Conservation (phyloP, 1,140 invertebrate genomes). For the Zaprionus gabonicus region DNA sequence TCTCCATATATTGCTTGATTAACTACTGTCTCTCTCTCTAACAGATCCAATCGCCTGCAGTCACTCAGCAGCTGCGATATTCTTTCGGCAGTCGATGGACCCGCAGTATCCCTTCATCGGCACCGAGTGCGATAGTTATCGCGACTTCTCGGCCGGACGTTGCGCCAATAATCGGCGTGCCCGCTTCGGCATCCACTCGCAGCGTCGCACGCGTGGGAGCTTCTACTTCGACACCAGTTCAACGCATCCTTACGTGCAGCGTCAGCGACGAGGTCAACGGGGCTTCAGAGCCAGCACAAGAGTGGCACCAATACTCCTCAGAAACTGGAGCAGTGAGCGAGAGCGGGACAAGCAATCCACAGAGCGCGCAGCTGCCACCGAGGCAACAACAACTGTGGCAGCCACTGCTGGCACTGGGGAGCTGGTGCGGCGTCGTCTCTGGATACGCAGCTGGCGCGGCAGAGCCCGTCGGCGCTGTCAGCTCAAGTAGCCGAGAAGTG, state of each 20-base stretch:
- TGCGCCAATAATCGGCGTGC: slow-evolving; percentile 64
- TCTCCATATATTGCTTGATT: not conserved
- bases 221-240: slow-evolving; percentile 72
- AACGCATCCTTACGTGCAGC: slow-evolving; percentile 66
- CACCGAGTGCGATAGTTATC: slow-evolving; percentile 87
- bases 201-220: slow-evolving; percentile 53
- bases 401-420: not conserved
- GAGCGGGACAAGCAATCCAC: not conserved
- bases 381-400: not conserved
- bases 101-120: slow-evolving; percentile 86
- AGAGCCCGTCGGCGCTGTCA: slow-evolving; percentile 4
- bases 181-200: slow-evolving; percentile 79
- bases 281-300: slow-evolving; percentile 4
- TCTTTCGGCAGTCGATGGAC: slow-evolving; percentile 89
- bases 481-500: not conserved
- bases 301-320: not conserved
- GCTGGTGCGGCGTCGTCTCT: slow-evolving; percentile 1
- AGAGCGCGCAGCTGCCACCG: no score
- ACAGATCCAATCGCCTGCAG: slow-evolving; percentile 88
- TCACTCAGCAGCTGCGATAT: slow-evolving; percentile 88
- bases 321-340: slow-evolving; percentile 19
- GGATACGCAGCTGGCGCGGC: slow-evolving; percentile 23
- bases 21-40: not conserved
- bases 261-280: slow-evolving; percentile 26
- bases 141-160: slow-evolving; percentile 85